These are phyloP conservation scores for Hapalemur alaotrensis DNA, from an alignment of 2,797 vertebrate species.

Conservation along the genomic window DNA sequence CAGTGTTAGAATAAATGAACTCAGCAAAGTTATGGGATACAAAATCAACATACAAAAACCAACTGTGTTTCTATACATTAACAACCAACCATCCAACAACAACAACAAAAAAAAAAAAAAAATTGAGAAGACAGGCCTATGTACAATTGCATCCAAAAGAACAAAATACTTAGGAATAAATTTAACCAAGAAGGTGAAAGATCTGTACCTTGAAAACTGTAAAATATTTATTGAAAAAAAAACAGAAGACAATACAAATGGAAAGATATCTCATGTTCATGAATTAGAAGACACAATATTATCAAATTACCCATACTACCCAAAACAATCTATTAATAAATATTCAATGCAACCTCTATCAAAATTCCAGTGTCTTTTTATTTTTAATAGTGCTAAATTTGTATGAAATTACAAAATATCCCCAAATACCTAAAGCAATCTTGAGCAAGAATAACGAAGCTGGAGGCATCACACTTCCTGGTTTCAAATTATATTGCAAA, in stretches of 20 bases:
- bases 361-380: not conserved
- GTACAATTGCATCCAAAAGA: not conserved
- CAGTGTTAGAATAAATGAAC: not conserved
- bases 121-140: not conserved
- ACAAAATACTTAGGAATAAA: not conserved
- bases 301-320: not conserved
- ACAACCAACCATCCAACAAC: not conserved
- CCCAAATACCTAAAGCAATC: not conserved
- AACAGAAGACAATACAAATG: not conserved
- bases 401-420: not conserved
- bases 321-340: not conserved
- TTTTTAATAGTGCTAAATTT: not conserved
- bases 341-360: not conserved
- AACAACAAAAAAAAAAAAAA: not conserved
- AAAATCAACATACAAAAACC: not conserved
- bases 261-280: not conserved
- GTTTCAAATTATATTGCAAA: not conserved
- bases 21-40: not conserved
- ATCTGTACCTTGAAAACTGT: not conserved
- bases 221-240: not conserved
- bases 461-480: not conserved
- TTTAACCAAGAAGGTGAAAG: not conserved
- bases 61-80: not conserved
- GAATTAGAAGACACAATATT: not conserved
- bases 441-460: not conserved